Evolutionary conservation across 1,140 invertebrate genomes (phyloP).

Genomic region (Aricia agestis): DNA sequence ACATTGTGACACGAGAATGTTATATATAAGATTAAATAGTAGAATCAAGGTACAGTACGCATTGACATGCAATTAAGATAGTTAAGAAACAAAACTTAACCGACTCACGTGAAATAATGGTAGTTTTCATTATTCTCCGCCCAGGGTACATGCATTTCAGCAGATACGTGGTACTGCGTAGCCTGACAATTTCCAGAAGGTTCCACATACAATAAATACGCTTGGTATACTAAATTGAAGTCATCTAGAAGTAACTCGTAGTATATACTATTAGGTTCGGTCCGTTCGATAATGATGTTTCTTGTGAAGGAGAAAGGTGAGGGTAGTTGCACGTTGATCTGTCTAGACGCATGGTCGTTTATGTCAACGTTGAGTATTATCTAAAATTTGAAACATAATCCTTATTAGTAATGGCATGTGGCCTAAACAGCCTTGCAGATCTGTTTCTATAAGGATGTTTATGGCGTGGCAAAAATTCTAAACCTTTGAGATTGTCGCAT

Average conservation of each 20-base stretch:
- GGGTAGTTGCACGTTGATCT: constrained; percentile 75
- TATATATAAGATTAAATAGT: too few relatives aligned
- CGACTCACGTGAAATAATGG: constrained; percentile 77
- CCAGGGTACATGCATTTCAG: constrained; percentile 81
- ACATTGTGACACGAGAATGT: too few relatives aligned
- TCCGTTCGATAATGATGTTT: constrained; percentile 67
- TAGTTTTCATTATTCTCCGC: constrained; percentile 78
- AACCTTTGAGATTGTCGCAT: too few relatives aligned
- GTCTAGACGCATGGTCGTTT: constrained; percentile 77
- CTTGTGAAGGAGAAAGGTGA: constrained; percentile 45
- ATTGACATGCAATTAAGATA: too few relatives aligned
- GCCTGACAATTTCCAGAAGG: constrained; percentile 75
- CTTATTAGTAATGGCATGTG: too few relatives aligned
- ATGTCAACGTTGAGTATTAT: constrained; percentile 81
- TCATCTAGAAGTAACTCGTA: constrained; percentile 78
- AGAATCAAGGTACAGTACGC: too few relatives aligned
- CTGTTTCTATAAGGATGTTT: too few relatives aligned
- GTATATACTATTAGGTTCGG: constrained; percentile 75
- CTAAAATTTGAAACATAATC: constrained; percentile 69
- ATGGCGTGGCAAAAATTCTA: too few relatives aligned
- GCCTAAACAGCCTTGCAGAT: too few relatives aligned
- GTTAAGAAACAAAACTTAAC: too few relatives aligned
- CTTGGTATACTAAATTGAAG: constrained; percentile 78
- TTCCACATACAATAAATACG: constrained; percentile 77
- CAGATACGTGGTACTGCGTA: constrained; percentile 75